phyloP scores from a whole-genome alignment of 1,140 invertebrate species.

The Hylaeus volcanicus region DNA sequence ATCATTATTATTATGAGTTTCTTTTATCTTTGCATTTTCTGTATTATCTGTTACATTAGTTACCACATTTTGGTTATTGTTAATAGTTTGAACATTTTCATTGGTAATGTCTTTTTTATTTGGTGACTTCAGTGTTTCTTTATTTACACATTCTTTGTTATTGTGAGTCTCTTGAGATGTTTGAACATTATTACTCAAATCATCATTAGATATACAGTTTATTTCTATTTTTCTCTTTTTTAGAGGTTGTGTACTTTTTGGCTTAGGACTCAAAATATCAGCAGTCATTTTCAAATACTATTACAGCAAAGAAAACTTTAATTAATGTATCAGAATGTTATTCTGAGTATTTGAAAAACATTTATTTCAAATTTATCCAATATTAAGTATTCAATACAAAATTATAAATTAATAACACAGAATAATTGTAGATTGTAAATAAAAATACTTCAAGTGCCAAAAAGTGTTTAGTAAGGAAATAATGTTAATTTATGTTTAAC shows the following conservation, averaged over 20 bases:
- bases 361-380: background rate
- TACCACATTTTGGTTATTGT: background rate
- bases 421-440: no score
- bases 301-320: background rate
- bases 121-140: background rate
- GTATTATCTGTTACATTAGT: background rate
- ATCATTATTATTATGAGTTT: background rate
- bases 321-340: background rate
- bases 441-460: no score
- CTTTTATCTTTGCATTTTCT: background rate
- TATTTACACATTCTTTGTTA: background rate
- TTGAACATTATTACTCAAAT: background rate
- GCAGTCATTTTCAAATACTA: background rate
- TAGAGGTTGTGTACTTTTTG: background rate
- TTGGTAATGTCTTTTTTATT: constrained; percentile 3
- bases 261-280: background rate
- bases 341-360: background rate
- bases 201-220: background rate
- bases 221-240: background rate
- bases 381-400: no score
- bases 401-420: no score
- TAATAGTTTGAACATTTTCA: background rate
- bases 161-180: no score
- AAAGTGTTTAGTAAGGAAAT: no score
- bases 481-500: no score